Conservation (phyloP, 2,797 vertebrate species). For the Hippopotamyrus pictus region DNA sequence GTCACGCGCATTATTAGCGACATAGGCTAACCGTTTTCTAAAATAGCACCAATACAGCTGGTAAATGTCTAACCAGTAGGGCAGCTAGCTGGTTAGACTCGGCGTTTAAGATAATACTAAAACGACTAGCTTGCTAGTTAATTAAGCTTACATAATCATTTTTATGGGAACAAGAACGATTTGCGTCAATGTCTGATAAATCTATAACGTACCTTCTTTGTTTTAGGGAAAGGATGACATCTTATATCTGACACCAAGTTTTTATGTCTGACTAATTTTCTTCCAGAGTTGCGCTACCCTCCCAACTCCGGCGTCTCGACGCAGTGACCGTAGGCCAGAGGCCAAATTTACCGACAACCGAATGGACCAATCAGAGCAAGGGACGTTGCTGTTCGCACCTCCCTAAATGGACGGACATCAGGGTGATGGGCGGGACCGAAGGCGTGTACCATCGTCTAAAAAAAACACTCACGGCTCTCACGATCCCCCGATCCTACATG, state of each 20-base stretch:
- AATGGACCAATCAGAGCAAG: neutral
- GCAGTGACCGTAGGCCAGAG: neutral
- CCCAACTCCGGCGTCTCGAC: neutral
- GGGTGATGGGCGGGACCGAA: neutral
- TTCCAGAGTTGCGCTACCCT: neutral
- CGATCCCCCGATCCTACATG: neutral
- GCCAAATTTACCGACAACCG: neutral
- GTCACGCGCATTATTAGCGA: neutral
- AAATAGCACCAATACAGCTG: neutral
- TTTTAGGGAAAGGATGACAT: neutral
- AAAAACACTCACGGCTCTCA: neutral
- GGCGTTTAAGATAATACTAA: neutral
- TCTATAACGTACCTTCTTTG: neutral
- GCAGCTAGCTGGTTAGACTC: neutral
- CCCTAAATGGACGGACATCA: conserved; percentile 4
- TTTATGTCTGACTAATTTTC: neutral
- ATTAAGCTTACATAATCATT: neutral
- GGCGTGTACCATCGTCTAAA: neutral
- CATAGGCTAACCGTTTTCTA: neutral
- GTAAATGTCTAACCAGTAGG: neutral
- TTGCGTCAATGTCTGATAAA: neutral
- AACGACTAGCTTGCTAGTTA: neutral
- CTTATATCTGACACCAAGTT: neutral
- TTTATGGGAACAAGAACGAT: neutral
- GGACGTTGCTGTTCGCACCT: neutral